Evolutionary conservation across 2,888 invertebrate genomes (phyloP), one percentile per base, ranked within the genome.

Genomic region (Dermolepida albohirtum): DNA sequence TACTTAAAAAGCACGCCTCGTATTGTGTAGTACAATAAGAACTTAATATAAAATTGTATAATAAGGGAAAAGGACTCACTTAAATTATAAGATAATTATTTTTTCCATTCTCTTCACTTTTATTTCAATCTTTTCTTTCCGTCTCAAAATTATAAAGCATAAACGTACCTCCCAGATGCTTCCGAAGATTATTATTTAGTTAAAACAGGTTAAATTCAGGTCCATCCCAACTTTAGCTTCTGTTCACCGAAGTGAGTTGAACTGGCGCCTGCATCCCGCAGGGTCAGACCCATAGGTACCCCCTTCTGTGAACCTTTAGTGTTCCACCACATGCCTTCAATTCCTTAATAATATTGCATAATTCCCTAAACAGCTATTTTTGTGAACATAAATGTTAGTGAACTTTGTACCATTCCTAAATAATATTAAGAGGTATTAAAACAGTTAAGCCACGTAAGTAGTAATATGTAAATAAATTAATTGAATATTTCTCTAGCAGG

Each of bases 211-310:
- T 59, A 64, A 69, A 69, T 52, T 49, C 57, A 43, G 69, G 66
- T 62, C 62, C 66, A 62, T 62, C 65, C 65, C 65, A 54, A 47
- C 40, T 68, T 65, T 50, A 65, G 74, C 74, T 74, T 74, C 74
- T 73, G 74, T 74, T 72, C 70, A 71, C 55, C 69, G 70, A 69
- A 70, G 71, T 68, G 72, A 72, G 69, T 62, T 71, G 65, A 70
- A 49, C 67, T 73, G 75, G 75, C 75, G 75, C 75, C 75, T 72
- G 70, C 64, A 70, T 71, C 75, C 75, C 70, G 71, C 68, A 54
- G 75, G 59, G 73, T 71, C 67, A 74, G 75, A 74, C 75, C 74
- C 68, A 67, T 67, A 73, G 65, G 64, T 40, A 55, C 69, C 72
- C 73, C 70, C 70, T 72, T 55, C 64, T 68, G 70, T 69, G 71